Conservation (phyloP, 2,113 vertebrate genomes). For the Peucedramus taeniatus region DNA sequence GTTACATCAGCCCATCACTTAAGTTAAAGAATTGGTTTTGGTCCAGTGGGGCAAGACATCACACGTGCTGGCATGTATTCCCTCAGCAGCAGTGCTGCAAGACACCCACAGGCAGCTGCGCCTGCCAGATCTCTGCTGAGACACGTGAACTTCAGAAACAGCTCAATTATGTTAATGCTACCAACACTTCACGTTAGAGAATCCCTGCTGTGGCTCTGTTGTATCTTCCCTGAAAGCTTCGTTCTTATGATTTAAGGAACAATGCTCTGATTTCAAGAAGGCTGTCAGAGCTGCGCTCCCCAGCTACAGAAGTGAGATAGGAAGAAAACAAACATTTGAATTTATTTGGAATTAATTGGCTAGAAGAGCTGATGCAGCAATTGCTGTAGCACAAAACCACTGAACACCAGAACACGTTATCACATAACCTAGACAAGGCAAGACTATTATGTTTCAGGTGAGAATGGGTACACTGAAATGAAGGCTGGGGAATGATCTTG, state of each 20-base stretch:
- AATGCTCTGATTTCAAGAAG: not conserved
- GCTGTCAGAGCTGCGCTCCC: not conserved
- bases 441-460: not conserved
- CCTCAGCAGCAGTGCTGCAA: not conserved
- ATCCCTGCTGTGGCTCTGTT: not conserved
- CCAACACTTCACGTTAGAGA: not conserved
- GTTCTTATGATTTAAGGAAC: not conserved
- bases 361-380: not conserved
- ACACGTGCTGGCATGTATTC: fast-evolving
- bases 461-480: not conserved
- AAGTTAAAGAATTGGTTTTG: not conserved
- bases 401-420: not conserved
- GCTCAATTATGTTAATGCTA: not conserved
- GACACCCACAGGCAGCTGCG: not conserved
- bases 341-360: not conserved
- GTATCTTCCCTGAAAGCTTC: not conserved
- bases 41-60: not conserved
- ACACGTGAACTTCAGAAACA: not conserved
- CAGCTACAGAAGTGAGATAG: not conserved
- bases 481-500: not conserved
- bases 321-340: not conserved
- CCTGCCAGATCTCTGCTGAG: not conserved
- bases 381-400: not conserved
- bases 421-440: not conserved
- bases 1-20: not conserved